Conservation (phyloP, 2,888 invertebrate species). For the Aphodius granarius region DNA sequence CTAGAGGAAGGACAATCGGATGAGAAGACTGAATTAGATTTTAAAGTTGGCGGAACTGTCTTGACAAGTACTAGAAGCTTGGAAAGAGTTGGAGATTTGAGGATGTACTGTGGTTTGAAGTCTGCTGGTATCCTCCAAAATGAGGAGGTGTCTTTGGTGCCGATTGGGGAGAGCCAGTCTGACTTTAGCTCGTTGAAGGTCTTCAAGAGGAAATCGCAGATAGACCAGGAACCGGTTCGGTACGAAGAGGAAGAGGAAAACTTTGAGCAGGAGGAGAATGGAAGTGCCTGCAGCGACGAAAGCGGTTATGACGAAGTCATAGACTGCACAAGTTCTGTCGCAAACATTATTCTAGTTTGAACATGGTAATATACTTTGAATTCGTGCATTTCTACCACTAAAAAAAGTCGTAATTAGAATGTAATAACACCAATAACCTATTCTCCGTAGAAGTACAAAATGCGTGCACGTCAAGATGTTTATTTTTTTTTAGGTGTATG, state of each 20-base stretch:
- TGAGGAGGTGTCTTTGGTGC: slow-evolving; percentile 52
- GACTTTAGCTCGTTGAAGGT: slow-evolving; percentile 54
- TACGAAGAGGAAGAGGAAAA: slow-evolving; percentile 31
- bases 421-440: not conserved
- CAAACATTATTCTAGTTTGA: slow-evolving; percentile 50
- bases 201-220: slow-evolving; percentile 46
- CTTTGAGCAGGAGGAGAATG: slow-evolving; percentile 58
- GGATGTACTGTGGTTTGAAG: slow-evolving; percentile 44
- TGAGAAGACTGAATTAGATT: slow-evolving; percentile 49
- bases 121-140: slow-evolving; percentile 39
- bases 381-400: not conserved
- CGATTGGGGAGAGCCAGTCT: slow-evolving; percentile 50
- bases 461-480: not conserved
- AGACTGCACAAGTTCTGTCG: slow-evolving; percentile 54
- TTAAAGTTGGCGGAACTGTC: slow-evolving; percentile 53
- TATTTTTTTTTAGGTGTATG: not conserved
- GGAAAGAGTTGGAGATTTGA: slow-evolving; percentile 44
- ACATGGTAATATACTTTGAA: slow-evolving; percentile 3
- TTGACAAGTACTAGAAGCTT: slow-evolving; percentile 46
- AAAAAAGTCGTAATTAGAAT: not conserved
- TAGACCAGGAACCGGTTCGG: slow-evolving; percentile 30
- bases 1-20: slow-evolving; percentile 35
- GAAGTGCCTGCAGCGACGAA: slow-evolving; percentile 87
- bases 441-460: not conserved
- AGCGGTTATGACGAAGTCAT: slow-evolving; percentile 85